phyloP scores from a whole-genome alignment of 2,113 vertebrate species.

The Synchiropus splendidus region DNA sequence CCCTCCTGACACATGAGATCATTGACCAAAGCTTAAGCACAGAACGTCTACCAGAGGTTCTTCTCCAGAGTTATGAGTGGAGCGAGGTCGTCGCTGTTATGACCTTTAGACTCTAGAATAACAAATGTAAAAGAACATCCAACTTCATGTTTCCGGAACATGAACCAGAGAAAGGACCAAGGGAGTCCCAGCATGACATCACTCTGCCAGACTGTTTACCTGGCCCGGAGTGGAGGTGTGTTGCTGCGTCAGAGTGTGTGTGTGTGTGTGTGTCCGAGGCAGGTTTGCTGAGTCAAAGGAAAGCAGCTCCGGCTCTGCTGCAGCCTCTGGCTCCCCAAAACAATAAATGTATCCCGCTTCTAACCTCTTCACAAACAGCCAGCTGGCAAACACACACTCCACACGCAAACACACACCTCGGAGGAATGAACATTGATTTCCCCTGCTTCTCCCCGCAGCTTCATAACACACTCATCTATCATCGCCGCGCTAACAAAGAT shows the following conservation, averaged over 20 bases:
- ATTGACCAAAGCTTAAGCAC: no score
- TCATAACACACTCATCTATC: constrained; percentile 49
- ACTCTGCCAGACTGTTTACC: no score
- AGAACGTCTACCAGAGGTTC: no score
- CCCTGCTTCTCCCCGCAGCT: constrained; percentile 30
- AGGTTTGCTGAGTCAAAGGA: constrained; percentile 54
- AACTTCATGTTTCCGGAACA: no score
- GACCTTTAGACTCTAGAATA: no score
- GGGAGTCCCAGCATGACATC: no score
- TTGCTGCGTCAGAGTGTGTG: neutral
- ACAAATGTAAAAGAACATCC: no score
- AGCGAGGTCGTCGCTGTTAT: no score
- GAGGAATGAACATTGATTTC: constrained; percentile 55
- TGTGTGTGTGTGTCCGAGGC: constrained; percentile 9
- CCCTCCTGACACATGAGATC: no score
- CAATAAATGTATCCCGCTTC: constrained; percentile 46
- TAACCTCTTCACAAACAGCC: constrained; percentile 43
- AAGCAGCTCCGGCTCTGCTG: constrained; percentile 41
- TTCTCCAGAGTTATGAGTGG: no score
- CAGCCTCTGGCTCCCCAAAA: constrained; percentile 43
- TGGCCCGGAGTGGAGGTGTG: neutral
- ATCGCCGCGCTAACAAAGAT: constrained; percentile 37
- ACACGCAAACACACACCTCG: constrained; percentile 25
- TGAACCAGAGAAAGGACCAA: no score
- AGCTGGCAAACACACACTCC: constrained; percentile 16